Base-by-base conservation (phyloP, 2,888 invertebrate species). In the Agonum fuliginosum region DNA sequence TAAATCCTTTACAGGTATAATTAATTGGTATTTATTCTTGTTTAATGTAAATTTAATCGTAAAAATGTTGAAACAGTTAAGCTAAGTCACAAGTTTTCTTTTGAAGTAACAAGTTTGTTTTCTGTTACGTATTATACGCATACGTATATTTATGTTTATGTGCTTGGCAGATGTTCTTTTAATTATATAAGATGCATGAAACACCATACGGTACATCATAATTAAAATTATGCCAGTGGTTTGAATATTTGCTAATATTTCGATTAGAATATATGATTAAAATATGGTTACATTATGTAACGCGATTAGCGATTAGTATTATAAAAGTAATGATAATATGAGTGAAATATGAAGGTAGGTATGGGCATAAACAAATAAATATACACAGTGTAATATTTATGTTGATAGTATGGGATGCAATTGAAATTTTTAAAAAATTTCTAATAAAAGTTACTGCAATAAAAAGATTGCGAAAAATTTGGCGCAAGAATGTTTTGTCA, bases 41-140 rank as follows among this genome's bases (percentile, higher is more conserved):
- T 17, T 46, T 14, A 12, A 17, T 17, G 46, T 46, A 12, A 12
- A 46, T 12, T 46, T 46, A 10, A 46, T 12, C 1, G 17, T 17
- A 46, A 46, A 46, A 46, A 46, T 46, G 46, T 46, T 12, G 46
- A 46, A 46, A 46, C 46, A 46, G 46, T 46, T 46, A 37, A 46
- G 14, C 46, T 5, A 41, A 41, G 2, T 30, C 30, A 30, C 3
- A 30, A 30, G 4, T 8, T 12, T 41, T 30, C 4, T 41, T 6
- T 46, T 1, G 0, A 12, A 46, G 46, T 17, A 46, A 46, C 5
- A 46, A 46, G 46, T 46, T 17, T 17, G 14, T 46, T 17, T 46
- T 46, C 17, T 14, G 17, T 46, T 46, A 46, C 46, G 46, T 46
- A 46, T n/a, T n/a, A n/a, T 46, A 46, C 17, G 12, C 46, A 12